phyloP scores from a whole-genome alignment of 2,113 vertebrate species.

The Passer domesticus region DNA sequence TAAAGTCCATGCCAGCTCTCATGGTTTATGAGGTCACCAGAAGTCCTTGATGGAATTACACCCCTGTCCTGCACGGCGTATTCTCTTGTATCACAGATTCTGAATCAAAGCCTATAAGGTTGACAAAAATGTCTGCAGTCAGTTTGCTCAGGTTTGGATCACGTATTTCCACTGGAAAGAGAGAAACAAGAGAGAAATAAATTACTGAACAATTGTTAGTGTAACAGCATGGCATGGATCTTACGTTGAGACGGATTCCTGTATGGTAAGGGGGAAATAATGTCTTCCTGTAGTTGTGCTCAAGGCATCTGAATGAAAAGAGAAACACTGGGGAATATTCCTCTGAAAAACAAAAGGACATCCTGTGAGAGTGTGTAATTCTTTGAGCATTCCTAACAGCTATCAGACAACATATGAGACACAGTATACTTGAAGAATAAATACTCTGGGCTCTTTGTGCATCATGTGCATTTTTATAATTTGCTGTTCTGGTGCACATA shows the following conservation, averaged over 20 bases:
- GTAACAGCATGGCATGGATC: neutral
- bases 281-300: conserved; percentile 50
- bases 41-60: conserved; percentile 66
- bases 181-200: conserved; percentile 30
- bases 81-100: conserved; percentile 24
- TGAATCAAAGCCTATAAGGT: conserved; percentile 16
- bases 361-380: conserved; percentile 47
- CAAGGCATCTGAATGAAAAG: conserved; percentile 49
- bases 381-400: neutral
- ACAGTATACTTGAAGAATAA: neutral
- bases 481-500: neutral
- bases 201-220: conserved; percentile 12
- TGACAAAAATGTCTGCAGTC: neutral
- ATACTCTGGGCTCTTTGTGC: neutral
- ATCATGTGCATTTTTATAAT: neutral
- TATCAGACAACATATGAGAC: neutral
- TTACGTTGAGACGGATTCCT: neutral
- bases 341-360: conserved; percentile 63
- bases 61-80: neutral
- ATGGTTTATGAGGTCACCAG: conserved; percentile 68
- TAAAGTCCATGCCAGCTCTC: conserved; percentile 59
- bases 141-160: neutral
- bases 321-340: conserved; percentile 53
- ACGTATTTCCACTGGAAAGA: conserved; percentile 17
- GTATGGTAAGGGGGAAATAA: conserved; percentile 33